Percentiles rank a stretch among this genome's conserved stretches.
phyloP scores from a whole-genome alignment of 1,140 invertebrate species.

The Saccostrea cuccullata region DNA sequence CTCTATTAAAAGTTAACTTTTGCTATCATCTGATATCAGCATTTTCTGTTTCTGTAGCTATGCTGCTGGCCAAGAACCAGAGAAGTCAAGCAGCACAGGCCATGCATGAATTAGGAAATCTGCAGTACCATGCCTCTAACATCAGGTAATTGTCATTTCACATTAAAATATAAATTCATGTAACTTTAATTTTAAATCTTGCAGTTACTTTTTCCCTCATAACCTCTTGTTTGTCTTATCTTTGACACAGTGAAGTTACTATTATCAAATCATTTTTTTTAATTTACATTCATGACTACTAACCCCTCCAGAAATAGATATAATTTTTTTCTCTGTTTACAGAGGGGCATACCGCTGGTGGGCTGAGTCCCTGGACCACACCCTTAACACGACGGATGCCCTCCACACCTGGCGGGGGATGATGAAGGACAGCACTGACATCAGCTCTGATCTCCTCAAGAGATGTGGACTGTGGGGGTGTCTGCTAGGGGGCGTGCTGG shows the following conservation, averaged over 20 bases:
- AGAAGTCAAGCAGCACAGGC: slow-evolving; percentile 75
- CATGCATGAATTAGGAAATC: slow-evolving; percentile 77
- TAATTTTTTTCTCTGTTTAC: background rate
- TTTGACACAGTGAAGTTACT: too few species aligned
- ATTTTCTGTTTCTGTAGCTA: slow-evolving; percentile 67
- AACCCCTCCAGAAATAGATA: background rate
- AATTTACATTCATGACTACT: background rate
- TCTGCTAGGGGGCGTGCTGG: slow-evolving; percentile 74
- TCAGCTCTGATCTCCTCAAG: slow-evolving; percentile 69
- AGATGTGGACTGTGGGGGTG: slow-evolving; percentile 78
- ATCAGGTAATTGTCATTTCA: slow-evolving; percentile 64
- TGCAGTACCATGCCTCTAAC: slow-evolving; percentile 74
- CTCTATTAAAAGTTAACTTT: background rate
- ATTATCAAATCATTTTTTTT: too few species aligned
- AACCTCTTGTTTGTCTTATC: too few species aligned
- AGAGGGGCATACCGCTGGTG: slow-evolving; percentile 76
- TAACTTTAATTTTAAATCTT: too few species aligned
- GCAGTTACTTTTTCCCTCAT: too few species aligned
- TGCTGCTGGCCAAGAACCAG: slow-evolving; percentile 74
- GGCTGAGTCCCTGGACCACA: slow-evolving; percentile 71
- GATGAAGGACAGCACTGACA: slow-evolving; percentile 62
- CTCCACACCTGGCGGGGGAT: slow-evolving; percentile 69
- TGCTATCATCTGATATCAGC: background rate
- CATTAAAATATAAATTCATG: background rate
- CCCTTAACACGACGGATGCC: slow-evolving; percentile 68